A percentile compares a stretch with the other conserved stretches of the same genome.
Evolutionary conservation across 2,797 vertebrate genomes (phyloP).

Genomic region (Epinephelus coioides): DNA sequence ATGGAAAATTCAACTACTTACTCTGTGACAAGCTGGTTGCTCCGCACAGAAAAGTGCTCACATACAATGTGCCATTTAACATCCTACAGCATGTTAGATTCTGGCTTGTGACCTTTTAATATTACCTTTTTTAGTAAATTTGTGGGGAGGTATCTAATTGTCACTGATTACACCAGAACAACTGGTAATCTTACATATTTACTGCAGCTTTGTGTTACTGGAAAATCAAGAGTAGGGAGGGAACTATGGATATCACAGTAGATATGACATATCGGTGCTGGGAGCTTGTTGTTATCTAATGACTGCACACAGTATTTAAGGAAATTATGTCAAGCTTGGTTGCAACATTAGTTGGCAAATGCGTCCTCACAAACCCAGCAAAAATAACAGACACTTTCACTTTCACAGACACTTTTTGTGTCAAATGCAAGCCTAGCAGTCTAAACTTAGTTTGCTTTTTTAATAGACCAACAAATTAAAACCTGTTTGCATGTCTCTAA

Average conservation of each 20-base stretch:
- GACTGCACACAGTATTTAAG: background rate
- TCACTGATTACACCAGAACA: background rate
- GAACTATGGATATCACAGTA: conserved; percentile 3
- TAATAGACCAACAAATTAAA: conserved; percentile 8
- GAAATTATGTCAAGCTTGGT: background rate
- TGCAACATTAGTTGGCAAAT: background rate
- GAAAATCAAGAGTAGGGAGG: conserved; percentile 7
- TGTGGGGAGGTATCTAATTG: background rate
- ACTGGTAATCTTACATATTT: conserved; percentile 16
- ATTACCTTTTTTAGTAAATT: conserved; percentile 5
- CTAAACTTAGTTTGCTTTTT: conserved; percentile 5
- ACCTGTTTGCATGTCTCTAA: background rate
- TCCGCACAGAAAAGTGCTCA: conserved; percentile 29
- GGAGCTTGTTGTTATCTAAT: conserved; percentile 13
- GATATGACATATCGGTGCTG: background rate
- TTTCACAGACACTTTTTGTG: too few species aligned
- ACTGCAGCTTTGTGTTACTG: conserved; percentile 18
- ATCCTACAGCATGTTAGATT: conserved; percentile 20
- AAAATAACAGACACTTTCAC: background rate
- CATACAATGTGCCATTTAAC: conserved; percentile 7
- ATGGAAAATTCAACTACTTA: conserved; percentile 76
- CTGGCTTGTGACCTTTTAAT: conserved; percentile 32
- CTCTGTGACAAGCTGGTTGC: conserved; percentile 48
- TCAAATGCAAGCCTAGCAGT: background rate
- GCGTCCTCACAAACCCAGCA: background rate